A percentile compares a stretch with the other conserved stretches of the same genome.
Conservation (phyloP, 2,797 vertebrate genomes). For the Gallinago nigripennis region DNA sequence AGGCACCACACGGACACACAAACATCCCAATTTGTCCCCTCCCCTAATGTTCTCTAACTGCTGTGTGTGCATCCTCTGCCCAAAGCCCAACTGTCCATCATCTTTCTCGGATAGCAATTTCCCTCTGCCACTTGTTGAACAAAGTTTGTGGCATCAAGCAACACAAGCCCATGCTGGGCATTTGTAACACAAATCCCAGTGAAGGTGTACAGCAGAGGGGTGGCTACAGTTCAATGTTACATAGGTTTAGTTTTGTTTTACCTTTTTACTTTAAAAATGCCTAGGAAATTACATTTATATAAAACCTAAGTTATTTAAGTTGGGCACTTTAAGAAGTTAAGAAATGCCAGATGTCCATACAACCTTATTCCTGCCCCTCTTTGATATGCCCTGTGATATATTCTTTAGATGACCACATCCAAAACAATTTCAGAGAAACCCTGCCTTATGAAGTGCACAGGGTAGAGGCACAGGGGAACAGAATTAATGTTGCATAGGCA, state of each 20-base stretch:
- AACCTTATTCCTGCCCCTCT: neutral
- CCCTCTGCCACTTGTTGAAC: neutral
- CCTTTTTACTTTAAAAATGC: slow-evolving; percentile 5
- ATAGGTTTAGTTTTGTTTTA: neutral
- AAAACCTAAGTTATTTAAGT: neutral
- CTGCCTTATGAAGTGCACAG: slow-evolving; percentile 15
- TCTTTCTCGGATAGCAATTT: fast-evolving
- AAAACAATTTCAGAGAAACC: slow-evolving; percentile 25
- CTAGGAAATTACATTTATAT: slow-evolving; percentile 46
- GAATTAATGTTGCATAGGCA: slow-evolving; percentile 61
- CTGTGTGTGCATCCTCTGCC: fast-evolving
- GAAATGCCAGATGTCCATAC: slow-evolving; percentile 52
- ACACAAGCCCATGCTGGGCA: neutral
- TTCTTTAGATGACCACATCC: slow-evolving; percentile 7
- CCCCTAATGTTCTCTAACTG: fast-evolving
- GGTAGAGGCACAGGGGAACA: slow-evolving; percentile 25
- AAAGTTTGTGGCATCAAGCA: neutral
- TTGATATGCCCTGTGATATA: neutral
- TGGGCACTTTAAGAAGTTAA: slow-evolving; percentile 35
- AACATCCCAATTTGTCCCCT: neutral
- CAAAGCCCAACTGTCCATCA: neutral
- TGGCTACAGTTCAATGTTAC: neutral
- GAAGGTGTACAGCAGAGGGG: neutral
- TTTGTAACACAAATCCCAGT: neutral
- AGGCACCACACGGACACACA: fast-evolving